Evolutionary conservation across 2,113 vertebrate genomes (phyloP).

Genomic region (Petroica traversi): DNA sequence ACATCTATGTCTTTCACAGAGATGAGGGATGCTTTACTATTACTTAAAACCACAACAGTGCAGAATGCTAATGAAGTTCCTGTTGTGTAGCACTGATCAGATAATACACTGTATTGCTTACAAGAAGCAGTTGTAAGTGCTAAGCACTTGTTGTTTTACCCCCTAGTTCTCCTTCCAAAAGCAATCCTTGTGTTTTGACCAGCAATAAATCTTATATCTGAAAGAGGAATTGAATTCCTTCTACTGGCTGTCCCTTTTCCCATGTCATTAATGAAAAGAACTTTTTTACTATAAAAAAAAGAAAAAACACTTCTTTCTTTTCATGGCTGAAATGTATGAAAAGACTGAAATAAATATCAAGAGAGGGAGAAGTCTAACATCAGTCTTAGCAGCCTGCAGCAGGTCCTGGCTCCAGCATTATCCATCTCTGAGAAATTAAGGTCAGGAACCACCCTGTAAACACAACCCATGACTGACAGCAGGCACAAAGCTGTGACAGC

Average conservation of each 20-base stretch:
- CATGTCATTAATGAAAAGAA: background rate
- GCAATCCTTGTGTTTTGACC: background rate
- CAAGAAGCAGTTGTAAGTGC: background rate
- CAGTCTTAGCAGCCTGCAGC: background rate
- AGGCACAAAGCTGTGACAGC: background rate
- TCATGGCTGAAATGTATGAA: background rate
- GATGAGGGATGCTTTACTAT: background rate
- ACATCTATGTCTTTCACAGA: background rate
- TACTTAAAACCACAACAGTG: constrained; percentile 36
- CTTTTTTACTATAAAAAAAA: background rate
- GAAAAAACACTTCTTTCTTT: background rate
- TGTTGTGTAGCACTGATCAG: constrained; percentile 50
- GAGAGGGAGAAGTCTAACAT: background rate
- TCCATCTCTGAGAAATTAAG: background rate
- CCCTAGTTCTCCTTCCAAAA: background rate
- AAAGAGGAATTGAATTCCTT: background rate
- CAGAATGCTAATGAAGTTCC: constrained; percentile 49
- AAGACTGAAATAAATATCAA: background rate
- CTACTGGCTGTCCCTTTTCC: background rate
- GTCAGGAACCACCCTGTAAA: background rate
- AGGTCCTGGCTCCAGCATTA: background rate
- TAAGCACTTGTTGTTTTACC: background rate
- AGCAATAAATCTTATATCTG: background rate
- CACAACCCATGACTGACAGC: fast-evolving
- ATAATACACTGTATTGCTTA: constrained; percentile 17